These are phyloP conservation scores for Lordiphosa fenestrarum DNA, from an alignment of 2,888 invertebrate species.

Conservation along the genomic window DNA sequence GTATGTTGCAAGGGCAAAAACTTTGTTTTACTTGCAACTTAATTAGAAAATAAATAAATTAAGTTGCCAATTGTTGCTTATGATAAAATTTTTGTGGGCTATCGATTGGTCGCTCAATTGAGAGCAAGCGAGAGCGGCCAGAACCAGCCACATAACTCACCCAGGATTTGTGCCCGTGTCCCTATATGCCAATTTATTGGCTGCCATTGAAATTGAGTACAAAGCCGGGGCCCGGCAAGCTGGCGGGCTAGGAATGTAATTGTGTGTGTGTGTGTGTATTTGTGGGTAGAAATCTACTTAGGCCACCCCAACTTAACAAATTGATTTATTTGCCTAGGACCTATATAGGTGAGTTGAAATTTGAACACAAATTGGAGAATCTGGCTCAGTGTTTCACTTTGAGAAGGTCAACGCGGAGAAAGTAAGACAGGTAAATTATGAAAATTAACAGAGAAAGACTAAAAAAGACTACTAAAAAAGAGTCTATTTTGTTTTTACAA, in stretches of 20 bases:
- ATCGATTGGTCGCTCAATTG: constrained; percentile 3
- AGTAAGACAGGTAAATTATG: too few relatives aligned
- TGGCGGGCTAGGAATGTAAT: constrained; percentile 2
- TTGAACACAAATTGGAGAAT: too few relatives aligned
- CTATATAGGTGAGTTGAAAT: neutral
- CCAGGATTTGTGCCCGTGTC: constrained; percentile 9
- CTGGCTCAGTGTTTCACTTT: too few relatives aligned
- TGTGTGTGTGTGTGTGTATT: constrained; percentile 8
- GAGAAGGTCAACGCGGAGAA: too few relatives aligned
- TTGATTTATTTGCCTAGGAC: constrained; percentile 4
- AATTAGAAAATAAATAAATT: constrained; percentile 71
- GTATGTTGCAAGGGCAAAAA: constrained; percentile 34
- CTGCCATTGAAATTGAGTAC: constrained; percentile 10
- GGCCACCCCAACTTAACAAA: constrained; percentile 5
- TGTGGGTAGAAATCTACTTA: constrained; percentile 8
- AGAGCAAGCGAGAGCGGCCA: neutral
- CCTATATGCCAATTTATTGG: constrained; percentile 11
- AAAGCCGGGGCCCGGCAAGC: neutral
- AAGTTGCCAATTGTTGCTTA: constrained; percentile 57
- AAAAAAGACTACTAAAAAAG: too few relatives aligned
- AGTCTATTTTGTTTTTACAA: too few relatives aligned
- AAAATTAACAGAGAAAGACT: too few relatives aligned
- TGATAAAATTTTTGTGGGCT: neutral
- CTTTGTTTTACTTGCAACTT: constrained; percentile 55
- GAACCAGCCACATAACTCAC: neutral